A percentile compares a stretch with the other conserved stretches of the same genome.
Conservation (phyloP, 2,113 vertebrate species). For the Verasper variegatus region DNA sequence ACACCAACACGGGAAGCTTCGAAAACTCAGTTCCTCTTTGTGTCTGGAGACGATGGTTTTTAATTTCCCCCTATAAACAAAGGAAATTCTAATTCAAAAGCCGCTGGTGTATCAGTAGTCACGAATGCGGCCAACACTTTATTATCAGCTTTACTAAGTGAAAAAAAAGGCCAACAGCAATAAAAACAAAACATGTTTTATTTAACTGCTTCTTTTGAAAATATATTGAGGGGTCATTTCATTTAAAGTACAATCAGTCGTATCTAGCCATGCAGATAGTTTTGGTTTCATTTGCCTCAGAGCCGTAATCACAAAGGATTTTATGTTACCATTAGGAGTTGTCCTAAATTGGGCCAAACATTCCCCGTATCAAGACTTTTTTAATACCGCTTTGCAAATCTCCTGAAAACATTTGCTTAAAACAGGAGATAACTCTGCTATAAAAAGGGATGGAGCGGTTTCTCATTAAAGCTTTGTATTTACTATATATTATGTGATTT, state of each 20-base stretch:
- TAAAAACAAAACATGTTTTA: not conserved
- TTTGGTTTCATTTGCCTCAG: constrained; percentile 9
- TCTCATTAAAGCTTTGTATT: not conserved
- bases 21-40: constrained; percentile 12
- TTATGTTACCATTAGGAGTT: constrained; percentile 8
- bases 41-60: constrained; percentile 12
- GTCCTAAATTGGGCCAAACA: constrained; percentile 4
- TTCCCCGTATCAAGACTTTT: not conserved
- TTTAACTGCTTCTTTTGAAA: not conserved
- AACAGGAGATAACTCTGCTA: not conserved
- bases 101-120: not conserved
- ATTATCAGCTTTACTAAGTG: not conserved
- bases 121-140: not conserved
- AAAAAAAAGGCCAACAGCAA: not conserved
- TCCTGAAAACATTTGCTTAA: not conserved
- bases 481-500: not conserved
- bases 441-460: not conserved
- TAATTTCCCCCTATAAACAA: constrained; percentile 30
- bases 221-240: not conserved
- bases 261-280: not conserved
- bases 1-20: constrained; percentile 19
- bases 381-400: not conserved
- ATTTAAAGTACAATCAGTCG: not conserved
- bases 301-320: not conserved
- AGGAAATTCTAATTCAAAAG: constrained; percentile 14